A percentile compares a stretch with the other conserved stretches of the same genome.
Conservation (phyloP, 2,113 vertebrate species). For the Perca fluviatilis region DNA sequence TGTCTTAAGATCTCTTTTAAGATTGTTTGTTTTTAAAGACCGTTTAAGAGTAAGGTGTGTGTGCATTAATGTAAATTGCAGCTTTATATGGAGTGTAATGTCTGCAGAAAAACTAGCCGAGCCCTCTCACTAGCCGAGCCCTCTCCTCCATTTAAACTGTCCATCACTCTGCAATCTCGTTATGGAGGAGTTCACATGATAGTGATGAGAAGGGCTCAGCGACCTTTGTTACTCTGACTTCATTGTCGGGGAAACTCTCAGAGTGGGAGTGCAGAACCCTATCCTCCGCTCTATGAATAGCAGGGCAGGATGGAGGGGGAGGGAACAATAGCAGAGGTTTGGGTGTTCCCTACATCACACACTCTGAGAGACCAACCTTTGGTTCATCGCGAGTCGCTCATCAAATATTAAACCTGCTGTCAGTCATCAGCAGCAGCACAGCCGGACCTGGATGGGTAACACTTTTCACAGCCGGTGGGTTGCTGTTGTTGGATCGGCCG, state of each 20-base stretch:
- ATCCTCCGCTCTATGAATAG: slow-evolving; percentile 78
- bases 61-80: slow-evolving; percentile 9
- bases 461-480: slow-evolving; percentile 69
- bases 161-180: slow-evolving; percentile 48
- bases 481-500: slow-evolving; percentile 40
- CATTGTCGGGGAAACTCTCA: slow-evolving; percentile 78
- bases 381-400: slow-evolving; percentile 76
- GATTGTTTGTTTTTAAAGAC: neutral
- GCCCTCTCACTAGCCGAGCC: slow-evolving; percentile 15
- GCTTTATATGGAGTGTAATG: slow-evolving; percentile 15
- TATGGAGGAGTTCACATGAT: slow-evolving; percentile 64
- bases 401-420: slow-evolving; percentile 80
- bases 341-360: slow-evolving; percentile 81
- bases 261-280: slow-evolving; percentile 72
- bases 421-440: slow-evolving; percentile 45
- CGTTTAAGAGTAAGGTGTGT: neutral
- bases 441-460: slow-evolving; percentile 39
- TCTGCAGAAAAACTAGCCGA: slow-evolving; percentile 30
- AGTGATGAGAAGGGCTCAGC: slow-evolving; percentile 63
- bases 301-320: slow-evolving; percentile 44
- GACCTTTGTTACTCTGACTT: slow-evolving; percentile 74
- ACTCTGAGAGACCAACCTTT: slow-evolving; percentile 71
- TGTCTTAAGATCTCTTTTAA: neutral
- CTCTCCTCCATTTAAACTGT: slow-evolving; percentile 48
- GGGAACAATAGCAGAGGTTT: slow-evolving; percentile 76